phyloP scores from a whole-genome alignment of 1,140 invertebrate species.

The Drosophila busckii region DNA sequence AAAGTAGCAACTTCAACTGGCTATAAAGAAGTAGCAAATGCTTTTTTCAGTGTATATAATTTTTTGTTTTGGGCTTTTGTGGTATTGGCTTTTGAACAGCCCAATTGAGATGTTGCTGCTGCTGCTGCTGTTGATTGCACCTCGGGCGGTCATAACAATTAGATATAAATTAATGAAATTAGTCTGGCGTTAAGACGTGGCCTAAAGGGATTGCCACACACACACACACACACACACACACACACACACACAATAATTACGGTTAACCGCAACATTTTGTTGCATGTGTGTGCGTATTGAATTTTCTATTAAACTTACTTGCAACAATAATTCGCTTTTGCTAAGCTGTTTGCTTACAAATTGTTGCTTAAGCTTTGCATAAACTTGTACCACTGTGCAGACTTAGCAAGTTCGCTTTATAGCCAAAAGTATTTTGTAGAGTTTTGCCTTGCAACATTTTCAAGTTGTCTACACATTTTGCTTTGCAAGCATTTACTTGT shows the following conservation, averaged over 20 bases:
- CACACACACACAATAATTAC: too few relatives aligned
- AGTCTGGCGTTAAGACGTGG: too few relatives aligned
- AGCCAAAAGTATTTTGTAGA: slow-evolving; percentile 46
- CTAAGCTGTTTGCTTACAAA: background rate
- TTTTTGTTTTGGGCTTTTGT: slow-evolving; percentile 6
- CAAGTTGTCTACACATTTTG: slow-evolving; percentile 34
- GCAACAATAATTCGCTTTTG: slow-evolving; percentile 4
- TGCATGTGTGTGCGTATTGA: too few relatives aligned
- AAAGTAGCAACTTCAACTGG: too few relatives aligned
- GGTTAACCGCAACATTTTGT: too few relatives aligned
- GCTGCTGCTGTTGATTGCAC: slow-evolving; percentile 53
- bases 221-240: too few relatives aligned
- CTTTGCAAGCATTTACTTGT: slow-evolving; percentile 6
- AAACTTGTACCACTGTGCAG: slow-evolving; percentile 15
- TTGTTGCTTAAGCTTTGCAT: background rate
- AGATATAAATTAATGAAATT: slow-evolving; percentile 70
- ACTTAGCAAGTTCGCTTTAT: slow-evolving; percentile 17
- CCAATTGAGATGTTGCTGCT: slow-evolving; percentile 4
- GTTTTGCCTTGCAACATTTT: slow-evolving; percentile 30
- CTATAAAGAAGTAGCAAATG: slow-evolving; percentile 23
- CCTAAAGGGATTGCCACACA: too few relatives aligned
- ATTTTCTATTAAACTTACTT: too few relatives aligned
- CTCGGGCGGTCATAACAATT: slow-evolving; percentile 69
- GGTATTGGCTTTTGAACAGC: slow-evolving; percentile 25
- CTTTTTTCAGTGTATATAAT: slow-evolving; percentile 26